Base-by-base conservation (phyloP, 1,140 invertebrate species). In the Coenobita brevimanus region DNA sequence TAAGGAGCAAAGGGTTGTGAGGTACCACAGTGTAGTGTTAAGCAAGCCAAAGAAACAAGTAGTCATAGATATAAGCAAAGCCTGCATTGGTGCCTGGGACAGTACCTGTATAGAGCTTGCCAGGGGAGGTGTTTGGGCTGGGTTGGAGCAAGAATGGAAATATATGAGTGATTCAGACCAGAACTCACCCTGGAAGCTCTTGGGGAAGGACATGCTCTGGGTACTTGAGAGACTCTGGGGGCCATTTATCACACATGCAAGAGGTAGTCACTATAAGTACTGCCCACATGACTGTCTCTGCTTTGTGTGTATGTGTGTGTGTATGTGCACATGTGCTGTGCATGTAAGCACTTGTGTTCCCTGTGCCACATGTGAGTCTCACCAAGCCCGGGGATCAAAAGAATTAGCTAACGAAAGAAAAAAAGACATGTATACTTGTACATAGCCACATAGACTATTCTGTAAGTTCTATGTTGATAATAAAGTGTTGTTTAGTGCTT, bases 361-460 rank as follows among this genome's bases (percentile, higher is more conserved):
- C 6, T 38, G 41, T 73, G 50, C 24, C 36, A 67, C 81, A 83
- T 33, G 27, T 46, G 62, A 83, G 67, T 73, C 71, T 82, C 71
- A 67, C 67, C 73, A 50, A 46, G 81, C 71, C 81, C 38, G 80
- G 80, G 80, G 80, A 82, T 82, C 80, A 82, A 71, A 71, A 69
- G 67, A 15, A 50, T 50, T 50, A 50, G 75, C 38, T 30, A 27
- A 79, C 54, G 38, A 50, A 54, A 54, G 46, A 73, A 73, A 57
- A 85, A 87, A 87, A 87, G 85, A 87, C 85, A 87, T 87, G 75
- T 87, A 81, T 81, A 87, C 85, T 87, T 87, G 85, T 87, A 87
- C 36, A 87, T 80, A 87, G 76, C 78, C 76, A 73, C 57, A 57
- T 87, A 87, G 57, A 87, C 76, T 80, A 71, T 80, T 60, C 50